Base-by-base conservation (phyloP, 2,113 vertebrate genomes). In the Misgurnus anguillicaudatus region DNA sequence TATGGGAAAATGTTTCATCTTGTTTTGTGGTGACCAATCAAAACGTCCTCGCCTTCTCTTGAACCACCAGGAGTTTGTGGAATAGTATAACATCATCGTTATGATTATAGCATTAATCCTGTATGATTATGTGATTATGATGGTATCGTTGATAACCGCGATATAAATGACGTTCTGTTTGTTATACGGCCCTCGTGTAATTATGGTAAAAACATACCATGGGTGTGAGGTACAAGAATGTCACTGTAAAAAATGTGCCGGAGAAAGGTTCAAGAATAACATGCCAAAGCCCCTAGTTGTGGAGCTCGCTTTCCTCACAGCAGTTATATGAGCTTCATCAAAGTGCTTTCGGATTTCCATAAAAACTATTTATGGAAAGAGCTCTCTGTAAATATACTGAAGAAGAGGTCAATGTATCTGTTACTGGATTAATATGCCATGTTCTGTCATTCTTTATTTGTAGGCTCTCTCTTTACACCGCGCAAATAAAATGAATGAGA, bases 401-500 rank as follows among this genome's bases (percentile, higher is more conserved):
- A 41, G 31, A 39, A 47, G 42, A 58, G 24, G 53, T 72, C 19
- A 71, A 57, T 78, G 60, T 83, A 69, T 66, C 58, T 83, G 69
- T 75, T 80, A 39, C 41, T 70, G 55, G 75, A 67, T 72, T 79
- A 79, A 70, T 75, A 38, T 72, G 72, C 53, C 70, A 53, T 79
- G 66, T 81, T 83, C 62, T 58, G 77, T 85, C 73, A 68, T 13
- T 55, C 62, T 81, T 73, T 62, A 61, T 61, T 68, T 79, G 36
- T 53, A 9, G 19, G 48, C 41, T 36, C 70, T 78, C 69, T 66
- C 80, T 42, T 73, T 75, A 38, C 85, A 21, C 66, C 64, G 31
- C 21, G 83, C 82, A 83, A 72, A 84, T 79, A 58, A 87, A 87
- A 84, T 86, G 78, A 78, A 84, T 86, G 69, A 51, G 82, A 76